phyloP scores from a whole-genome alignment of 2,888 invertebrate genomes.

The Gerris lacustris region DNA sequence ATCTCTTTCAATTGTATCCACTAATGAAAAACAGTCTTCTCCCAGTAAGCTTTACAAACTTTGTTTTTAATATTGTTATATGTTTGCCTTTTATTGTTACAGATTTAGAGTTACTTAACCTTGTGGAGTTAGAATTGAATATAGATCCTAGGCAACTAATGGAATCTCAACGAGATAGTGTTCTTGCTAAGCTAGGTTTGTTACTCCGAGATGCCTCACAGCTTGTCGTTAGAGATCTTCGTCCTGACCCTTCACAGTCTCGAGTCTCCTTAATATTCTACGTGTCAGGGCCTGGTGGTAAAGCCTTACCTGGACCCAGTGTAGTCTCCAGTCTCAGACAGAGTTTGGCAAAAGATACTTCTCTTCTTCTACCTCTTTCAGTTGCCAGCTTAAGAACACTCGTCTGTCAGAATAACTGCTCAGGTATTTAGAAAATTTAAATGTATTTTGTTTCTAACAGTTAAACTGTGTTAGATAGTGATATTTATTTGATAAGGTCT shows the following conservation, averaged over 20 bases:
- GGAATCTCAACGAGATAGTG: conserved; percentile 57
- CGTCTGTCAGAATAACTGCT: conserved; percentile 85
- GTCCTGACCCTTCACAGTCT: conserved; percentile 47
- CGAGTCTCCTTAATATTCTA: conserved; percentile 57
- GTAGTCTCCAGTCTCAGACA: conserved; percentile 54
- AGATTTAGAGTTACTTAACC: conserved; percentile 59
- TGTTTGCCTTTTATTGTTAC: conserved; percentile 31
- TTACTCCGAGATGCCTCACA: conserved; percentile 60
- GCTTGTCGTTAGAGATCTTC: conserved; percentile 28
- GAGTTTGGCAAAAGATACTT: conserved; percentile 52
- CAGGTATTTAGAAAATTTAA: conserved; percentile 40
- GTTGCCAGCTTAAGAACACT: conserved; percentile 67
- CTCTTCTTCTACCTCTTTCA: conserved; percentile 56
- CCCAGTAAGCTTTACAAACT: too few species aligned
- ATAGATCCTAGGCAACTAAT: conserved; percentile 56
- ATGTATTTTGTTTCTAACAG: neutral
- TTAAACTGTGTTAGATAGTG: neutral
- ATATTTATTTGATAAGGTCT: too few species aligned
- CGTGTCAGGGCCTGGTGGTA: conserved; percentile 46
- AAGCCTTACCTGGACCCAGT: conserved; percentile 46
- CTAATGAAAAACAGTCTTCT: neutral
- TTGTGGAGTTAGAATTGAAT: conserved; percentile 71
- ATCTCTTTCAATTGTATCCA: conserved; percentile 8
- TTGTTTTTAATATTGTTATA: too few species aligned
- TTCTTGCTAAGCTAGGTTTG: conserved; percentile 67